Conservation (phyloP, 2,797 vertebrate species). For the Hyperoplus immaculatus region DNA sequence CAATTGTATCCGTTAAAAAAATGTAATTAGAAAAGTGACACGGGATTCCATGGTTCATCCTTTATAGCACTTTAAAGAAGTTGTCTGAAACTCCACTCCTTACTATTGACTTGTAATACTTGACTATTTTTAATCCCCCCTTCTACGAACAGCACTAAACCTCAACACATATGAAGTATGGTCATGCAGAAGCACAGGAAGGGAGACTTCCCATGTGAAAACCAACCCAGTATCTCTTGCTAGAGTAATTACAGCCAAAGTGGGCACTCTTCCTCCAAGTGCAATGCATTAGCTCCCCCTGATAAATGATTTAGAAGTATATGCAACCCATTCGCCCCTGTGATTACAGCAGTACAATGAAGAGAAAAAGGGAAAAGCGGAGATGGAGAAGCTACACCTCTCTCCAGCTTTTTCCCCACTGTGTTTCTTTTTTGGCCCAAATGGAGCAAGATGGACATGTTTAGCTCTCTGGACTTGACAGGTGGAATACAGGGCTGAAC, state of each 20-base stretch:
- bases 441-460: slow-evolving; percentile 80
- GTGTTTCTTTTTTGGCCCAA: slow-evolving; percentile 47
- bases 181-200: slow-evolving; percentile 23
- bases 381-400: slow-evolving; percentile 53
- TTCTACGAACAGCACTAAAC: slow-evolving; percentile 14
- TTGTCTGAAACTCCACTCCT: background rate
- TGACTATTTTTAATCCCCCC: background rate
- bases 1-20: background rate
- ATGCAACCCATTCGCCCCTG: slow-evolving; percentile 64
- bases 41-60: too few relatives aligned
- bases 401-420: slow-evolving; percentile 44
- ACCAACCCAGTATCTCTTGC: slow-evolving; percentile 48
- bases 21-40: background rate
- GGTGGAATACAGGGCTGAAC: slow-evolving; percentile 75
- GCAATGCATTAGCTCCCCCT: slow-evolving; percentile 65
- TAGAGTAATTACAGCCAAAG: slow-evolving; percentile 70
- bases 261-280: slow-evolving; percentile 71
- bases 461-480: slow-evolving; percentile 77
- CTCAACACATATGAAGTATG: slow-evolving; percentile 27
- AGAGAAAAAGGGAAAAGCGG: slow-evolving; percentile 41
- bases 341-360: slow-evolving; percentile 72
- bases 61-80: background rate
- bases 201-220: slow-evolving; percentile 42
- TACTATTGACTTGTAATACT: background rate
- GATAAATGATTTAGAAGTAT: slow-evolving; percentile 81